Base-by-base conservation (phyloP, 2,113 vertebrate genomes). In the Mustela nigripes region DNA sequence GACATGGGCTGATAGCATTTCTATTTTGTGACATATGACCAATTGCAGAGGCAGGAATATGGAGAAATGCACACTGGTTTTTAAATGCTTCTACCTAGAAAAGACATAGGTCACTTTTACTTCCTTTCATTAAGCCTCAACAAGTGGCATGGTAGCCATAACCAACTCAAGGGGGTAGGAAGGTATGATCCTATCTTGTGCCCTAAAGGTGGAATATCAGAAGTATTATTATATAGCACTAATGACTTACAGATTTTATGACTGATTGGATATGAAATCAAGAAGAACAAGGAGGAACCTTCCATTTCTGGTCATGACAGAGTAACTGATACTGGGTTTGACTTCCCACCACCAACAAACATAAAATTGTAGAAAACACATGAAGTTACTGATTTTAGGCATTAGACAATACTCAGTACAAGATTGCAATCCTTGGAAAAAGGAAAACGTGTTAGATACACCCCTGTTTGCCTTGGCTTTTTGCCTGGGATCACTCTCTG, bases 381-480 rank as follows among this genome's bases (percentile, higher is more conserved):
- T 6, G n/a, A n/a, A n/a, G 45, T 3, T 42, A 39, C 56, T 24
- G 28, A 67, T 76, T 36, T 56, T 28, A 67, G 45, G 48, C n/a
- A n/a, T 74, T 21, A 7, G 14, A 45, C 15, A 4, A 11, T 5
- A 31, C 26, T 28, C 28, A 67, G 16, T 4, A 9, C 85, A 62
- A 53, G 56, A 21, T 14, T 21, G 12, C 7, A 33, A n/a, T 7
- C 24, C 26, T 53, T 24, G 5, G 22, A 33, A 26, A 73, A 89
- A 63, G 76, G 18, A 65, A 83, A 26, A 6, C 8, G 1, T 11
- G 0, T 5, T 5, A 6, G 3, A 15, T 16, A 28, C 11, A 3
- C 19, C 10, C 4, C 4, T 1, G 1, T 74, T 65, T n/a, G n/a
- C n/a, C 65, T 56, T 7, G 21, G 63, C 16, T 28, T 83, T 65